Evolutionary conservation across 1,140 invertebrate genomes (phyloP), one percentile per base, ranked within the genome.

Genomic region (Artemia franciscana): DNA sequence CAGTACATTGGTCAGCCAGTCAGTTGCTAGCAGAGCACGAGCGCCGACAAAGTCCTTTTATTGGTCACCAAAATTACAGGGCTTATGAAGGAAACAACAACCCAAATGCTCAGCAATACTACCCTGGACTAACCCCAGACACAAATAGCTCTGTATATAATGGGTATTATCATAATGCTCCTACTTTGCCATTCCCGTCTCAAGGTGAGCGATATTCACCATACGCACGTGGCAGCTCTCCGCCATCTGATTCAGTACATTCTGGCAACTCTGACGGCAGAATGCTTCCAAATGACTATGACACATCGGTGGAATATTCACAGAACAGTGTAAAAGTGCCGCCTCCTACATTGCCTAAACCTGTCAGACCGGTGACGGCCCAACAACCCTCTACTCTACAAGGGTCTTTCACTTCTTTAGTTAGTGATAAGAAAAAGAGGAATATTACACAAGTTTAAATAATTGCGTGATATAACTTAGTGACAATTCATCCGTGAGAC

Each of bases 21-120:
- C 77, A 80, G 68, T 68, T 81, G 7, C 68, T 81, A 3, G 75
- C 78, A 66, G 79, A 80, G 67, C 79, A 81, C 64, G 78, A 81
- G 67, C 71, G 76, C 25, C 70, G 78, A 39, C 74, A 74, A 39
- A 78, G 76, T 65, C 78, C 78, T 0, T 74, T 68, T 58, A 66
- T 39, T 9, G 26, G 60, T 18, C 23, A 30, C 26, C 30, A 26
- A 15, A 58, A 64, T 27, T 28, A 60, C 28, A 39, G 61, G 18
- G 51, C 60, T 24, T 62, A 57, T 9, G 63, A 64, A 5, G 27
- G 58, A 21, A 59, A 59, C 21, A 28, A 27, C 18, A 58, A 58
- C 25, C 62, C 62, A 15, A 61, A 58, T 12, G 60, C 26, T 5
- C 28, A 56, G 23, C 9, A 59, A 5, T 51, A 51, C 3, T 51